Evolutionary conservation across 2,888 invertebrate genomes (phyloP).

Genomic region (Ochropleura plecta): DNA sequence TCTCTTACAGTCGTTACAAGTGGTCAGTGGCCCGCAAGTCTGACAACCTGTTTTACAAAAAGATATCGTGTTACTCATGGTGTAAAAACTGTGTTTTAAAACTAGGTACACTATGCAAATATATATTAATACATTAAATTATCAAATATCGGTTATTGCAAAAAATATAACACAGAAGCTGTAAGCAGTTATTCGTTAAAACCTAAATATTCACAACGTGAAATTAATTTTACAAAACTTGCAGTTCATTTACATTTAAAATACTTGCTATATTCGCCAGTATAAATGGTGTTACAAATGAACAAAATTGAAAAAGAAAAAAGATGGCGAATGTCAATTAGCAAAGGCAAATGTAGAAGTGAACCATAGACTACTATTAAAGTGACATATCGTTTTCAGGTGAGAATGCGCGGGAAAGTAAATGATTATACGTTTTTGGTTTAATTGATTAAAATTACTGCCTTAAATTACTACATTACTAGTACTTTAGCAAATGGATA

Average conservation of each 20-base stretch:
- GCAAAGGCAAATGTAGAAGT: constrained; percentile 32
- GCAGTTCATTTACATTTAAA: neutral
- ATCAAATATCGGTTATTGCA: neutral
- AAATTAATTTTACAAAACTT: neutral
- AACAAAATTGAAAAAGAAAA: constrained; percentile 15
- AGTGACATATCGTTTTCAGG: constrained; percentile 36
- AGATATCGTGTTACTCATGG: no score
- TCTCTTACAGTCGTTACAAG: no score
- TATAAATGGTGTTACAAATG: constrained; percentile 21
- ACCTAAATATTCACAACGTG: neutral
- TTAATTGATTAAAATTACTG: constrained; percentile 19
- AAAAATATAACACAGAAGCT: no score
- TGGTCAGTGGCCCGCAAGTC: no score
- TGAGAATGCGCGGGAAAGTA: constrained; percentile 42
- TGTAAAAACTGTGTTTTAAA: neutral
- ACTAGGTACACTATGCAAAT: neutral
- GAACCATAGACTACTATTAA: constrained; percentile 38
- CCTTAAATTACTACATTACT: constrained; percentile 15
- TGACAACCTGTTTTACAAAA: no score
- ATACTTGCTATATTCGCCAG: neutral
- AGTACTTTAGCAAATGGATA: constrained; percentile 11
- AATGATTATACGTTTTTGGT: constrained; percentile 20
- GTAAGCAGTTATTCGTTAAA: neutral
- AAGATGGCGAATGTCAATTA: constrained; percentile 43
- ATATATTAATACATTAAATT: neutral